Conservation (phyloP, 1,140 invertebrate species). For the Linepithema humile region DNA sequence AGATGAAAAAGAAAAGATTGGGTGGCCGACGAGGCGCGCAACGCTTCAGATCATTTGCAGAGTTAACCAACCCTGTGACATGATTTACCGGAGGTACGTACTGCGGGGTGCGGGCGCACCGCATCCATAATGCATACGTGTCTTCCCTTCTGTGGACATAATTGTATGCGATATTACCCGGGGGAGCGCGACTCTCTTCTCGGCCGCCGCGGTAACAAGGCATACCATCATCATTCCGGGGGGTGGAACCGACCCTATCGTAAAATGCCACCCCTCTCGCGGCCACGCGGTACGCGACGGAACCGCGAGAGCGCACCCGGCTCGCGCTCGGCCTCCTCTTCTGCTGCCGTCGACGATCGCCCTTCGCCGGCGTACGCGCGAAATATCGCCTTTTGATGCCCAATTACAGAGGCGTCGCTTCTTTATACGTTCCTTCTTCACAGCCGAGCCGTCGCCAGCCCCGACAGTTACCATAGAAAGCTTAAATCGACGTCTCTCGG, state of each 20-base stretch:
- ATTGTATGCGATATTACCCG: slow-evolving; percentile 82
- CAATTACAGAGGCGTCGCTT: slow-evolving; percentile 76
- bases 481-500: slow-evolving; percentile 43
- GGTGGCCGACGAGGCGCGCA: slow-evolving; percentile 12
- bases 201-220: slow-evolving; percentile 80
- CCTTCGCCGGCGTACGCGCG: neutral
- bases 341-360: neutral
- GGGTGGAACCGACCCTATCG: slow-evolving; percentile 31
- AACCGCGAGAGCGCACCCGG: slow-evolving; percentile 62
- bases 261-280: slow-evolving; percentile 51
- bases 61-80: slow-evolving; percentile 81
- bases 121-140: slow-evolving; percentile 80
- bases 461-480: slow-evolving; percentile 29
- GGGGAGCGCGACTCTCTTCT: slow-evolving; percentile 74
- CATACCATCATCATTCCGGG: slow-evolving; percentile 78
- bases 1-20: slow-evolving; percentile 9
- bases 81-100: slow-evolving; percentile 73
- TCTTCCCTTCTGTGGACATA: slow-evolving; percentile 79
- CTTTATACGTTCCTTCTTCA: slow-evolving; percentile 62
- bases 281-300: slow-evolving; percentile 24
- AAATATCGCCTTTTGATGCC: slow-evolving; percentile 79
- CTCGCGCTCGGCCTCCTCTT: slow-evolving; percentile 18
- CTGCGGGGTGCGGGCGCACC: neutral
- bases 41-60: slow-evolving; percentile 77
- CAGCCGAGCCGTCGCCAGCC: slow-evolving; percentile 3